Conservation (phyloP, 2,797 vertebrate genomes). For the Gymnoscopelus microlampas region DNA sequence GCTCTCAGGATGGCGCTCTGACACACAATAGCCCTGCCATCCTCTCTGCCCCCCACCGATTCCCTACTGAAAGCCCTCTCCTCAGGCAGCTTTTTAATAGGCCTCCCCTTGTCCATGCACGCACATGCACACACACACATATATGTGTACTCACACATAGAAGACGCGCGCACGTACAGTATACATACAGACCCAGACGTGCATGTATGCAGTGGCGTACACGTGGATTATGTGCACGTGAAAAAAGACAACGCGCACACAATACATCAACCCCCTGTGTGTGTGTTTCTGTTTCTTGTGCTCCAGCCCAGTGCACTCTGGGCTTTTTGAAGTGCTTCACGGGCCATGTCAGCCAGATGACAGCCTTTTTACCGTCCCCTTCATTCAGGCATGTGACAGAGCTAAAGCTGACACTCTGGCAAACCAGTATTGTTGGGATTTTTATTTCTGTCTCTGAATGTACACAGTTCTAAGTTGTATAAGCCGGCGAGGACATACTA, state of each 20-base stretch:
- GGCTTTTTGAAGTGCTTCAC: slow-evolving; percentile 72
- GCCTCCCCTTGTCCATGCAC: slow-evolving; percentile 51
- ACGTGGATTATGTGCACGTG: slow-evolving; percentile 27
- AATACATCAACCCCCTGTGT: slow-evolving; percentile 54
- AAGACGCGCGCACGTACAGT: slow-evolving; percentile 12
- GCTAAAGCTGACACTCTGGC: slow-evolving; percentile 54
- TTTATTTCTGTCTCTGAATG: neutral
- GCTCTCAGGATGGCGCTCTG: slow-evolving; percentile 76
- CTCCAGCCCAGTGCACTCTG: slow-evolving; percentile 62
- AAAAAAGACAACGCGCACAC: slow-evolving; percentile 14
- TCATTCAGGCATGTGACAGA: slow-evolving; percentile 59
- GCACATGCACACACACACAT: slow-evolving; percentile 31
- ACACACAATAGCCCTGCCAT: slow-evolving; percentile 79
- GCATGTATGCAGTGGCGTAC: slow-evolving; percentile 24
- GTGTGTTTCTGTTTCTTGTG: slow-evolving; percentile 57
- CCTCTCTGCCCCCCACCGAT: slow-evolving; percentile 68
- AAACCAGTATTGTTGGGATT: slow-evolving; percentile 44
- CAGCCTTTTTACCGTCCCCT: slow-evolving; percentile 68
- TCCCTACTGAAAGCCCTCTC: slow-evolving; percentile 77
- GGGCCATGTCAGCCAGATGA: slow-evolving; percentile 59
- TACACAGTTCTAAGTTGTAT: neutral
- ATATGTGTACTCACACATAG: slow-evolving; percentile 20
- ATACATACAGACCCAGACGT: slow-evolving; percentile 22
- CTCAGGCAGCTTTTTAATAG: slow-evolving; percentile 78
- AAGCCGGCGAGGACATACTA: neutral